Evolutionary conservation across 2,113 vertebrate species (phyloP), one percentile per base, ranked within the genome.

Genomic region (Chaenogobius annularis): DNA sequence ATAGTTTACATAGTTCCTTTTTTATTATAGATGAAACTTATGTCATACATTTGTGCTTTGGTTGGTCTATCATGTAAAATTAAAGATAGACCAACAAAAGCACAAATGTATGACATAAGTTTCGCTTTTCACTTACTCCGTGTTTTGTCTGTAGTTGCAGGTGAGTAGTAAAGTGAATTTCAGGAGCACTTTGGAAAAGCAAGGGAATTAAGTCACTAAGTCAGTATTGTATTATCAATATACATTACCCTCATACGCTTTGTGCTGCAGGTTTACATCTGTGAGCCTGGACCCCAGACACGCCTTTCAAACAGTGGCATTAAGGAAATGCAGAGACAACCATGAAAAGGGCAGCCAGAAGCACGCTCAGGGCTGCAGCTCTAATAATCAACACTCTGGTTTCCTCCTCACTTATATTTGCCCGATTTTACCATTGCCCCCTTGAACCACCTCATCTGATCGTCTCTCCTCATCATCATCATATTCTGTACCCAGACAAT

Each of bases 331-430:
- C 54, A 50, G 26, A 69, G 79, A 84, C 81, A 72, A 35, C 67
- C 70, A 81, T 77, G 50, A 82, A 88, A 87, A 87, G 83, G 74
- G 80, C 80, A 87, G 85, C 85, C 70, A 23, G 75, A 72, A 72
- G 83, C 78, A 65, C 19, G 82, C 84, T 83, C 14, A 46, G 64
- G 76, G 74, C 84, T 78, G 68, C 68, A 78, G 72, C 55, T 58
- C 13, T 47, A 31, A 31, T 78, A 77, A 87, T 82, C 84, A 79
- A 71, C 69, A 47, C 48, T 50, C 64, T 52, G 35, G n/a, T 63
- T 65, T 35, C 66, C 56, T 67, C 52, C 20, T 6, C 55, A 64
- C 20, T 73, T 71, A 37, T 71, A 44, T 82, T 85, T 76, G 78
- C 66, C 68, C 72, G 68, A 67, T 87, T n/a, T 82, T 80, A 79